Conservation (phyloP, 2,888 invertebrate genomes). For the Julus scanicus region DNA sequence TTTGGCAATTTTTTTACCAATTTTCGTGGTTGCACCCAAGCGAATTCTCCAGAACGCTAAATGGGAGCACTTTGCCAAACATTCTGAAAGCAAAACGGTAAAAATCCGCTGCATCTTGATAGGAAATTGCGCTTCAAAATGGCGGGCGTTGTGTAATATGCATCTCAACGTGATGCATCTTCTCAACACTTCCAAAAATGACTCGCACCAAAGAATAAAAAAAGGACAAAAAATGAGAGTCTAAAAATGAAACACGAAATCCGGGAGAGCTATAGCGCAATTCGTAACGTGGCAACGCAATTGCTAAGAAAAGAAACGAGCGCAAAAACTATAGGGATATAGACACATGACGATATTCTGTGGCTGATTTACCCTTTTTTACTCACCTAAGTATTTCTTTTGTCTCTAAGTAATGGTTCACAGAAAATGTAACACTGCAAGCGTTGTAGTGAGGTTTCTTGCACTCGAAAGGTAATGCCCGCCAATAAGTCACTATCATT, state of each 20-base stretch:
- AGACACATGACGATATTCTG: slow-evolving; percentile 24
- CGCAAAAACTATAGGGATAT: neutral
- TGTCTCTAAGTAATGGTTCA: neutral
- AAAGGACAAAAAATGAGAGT: slow-evolving; percentile 18
- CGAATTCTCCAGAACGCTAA: neutral
- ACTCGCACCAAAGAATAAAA: slow-evolving; percentile 37
- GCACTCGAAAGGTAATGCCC: neutral
- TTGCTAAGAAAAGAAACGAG: slow-evolving; percentile 45
- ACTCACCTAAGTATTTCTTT: neutral
- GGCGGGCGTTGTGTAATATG: neutral
- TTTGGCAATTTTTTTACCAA: neutral
- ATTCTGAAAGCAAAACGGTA: neutral
- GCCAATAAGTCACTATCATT: neutral
- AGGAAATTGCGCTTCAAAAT: neutral
- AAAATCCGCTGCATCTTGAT: neutral
- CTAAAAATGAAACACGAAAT: slow-evolving; percentile 40
- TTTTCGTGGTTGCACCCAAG: neutral
- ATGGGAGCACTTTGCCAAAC: slow-evolving; percentile 20
- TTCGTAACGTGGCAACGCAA: slow-evolving; percentile 37
- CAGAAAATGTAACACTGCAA: neutral
- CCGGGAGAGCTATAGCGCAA: slow-evolving; percentile 14
- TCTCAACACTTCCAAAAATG: slow-evolving; percentile 45
- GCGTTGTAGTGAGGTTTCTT: neutral
- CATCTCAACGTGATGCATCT: neutral
- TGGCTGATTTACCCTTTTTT: slow-evolving; percentile 38